phyloP scores from a whole-genome alignment of 2,888 invertebrate species.

The Clepsis dumicolana region DNA sequence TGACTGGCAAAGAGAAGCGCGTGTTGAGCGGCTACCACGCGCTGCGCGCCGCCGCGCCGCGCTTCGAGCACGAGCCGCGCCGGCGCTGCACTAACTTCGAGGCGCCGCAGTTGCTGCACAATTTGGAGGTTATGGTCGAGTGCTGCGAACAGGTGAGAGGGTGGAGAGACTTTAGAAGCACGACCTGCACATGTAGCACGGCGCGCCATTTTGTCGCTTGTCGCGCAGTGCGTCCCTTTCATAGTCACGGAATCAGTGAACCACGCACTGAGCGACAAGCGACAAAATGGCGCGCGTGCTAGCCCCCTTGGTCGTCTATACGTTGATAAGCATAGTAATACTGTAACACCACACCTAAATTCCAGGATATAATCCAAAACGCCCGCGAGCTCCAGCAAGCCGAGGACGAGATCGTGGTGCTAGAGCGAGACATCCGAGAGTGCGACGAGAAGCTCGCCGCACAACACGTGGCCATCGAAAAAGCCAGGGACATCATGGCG shows the following conservation, averaged over 20 bases:
- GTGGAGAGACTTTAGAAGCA: too few species aligned
- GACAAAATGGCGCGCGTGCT: too few species aligned
- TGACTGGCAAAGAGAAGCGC: slow-evolving; percentile 98
- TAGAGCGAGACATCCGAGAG: slow-evolving; percentile 92
- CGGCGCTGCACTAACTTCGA: slow-evolving; percentile 89
- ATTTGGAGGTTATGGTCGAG: slow-evolving; percentile 95
- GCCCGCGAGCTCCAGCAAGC: slow-evolving; percentile 92
- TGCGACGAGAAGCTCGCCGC: slow-evolving; percentile 89
- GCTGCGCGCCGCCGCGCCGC: slow-evolving; percentile 89
- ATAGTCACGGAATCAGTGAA: too few species aligned
- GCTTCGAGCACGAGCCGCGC: slow-evolving; percentile 88
- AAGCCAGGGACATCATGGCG: slow-evolving; percentile 88
- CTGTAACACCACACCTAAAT: too few species aligned
- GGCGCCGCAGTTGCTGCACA: slow-evolving; percentile 96
- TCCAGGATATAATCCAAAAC: slow-evolving; percentile 93
- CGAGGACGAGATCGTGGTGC: slow-evolving; percentile 91
- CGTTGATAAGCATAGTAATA: too few species aligned
- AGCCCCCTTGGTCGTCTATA: too few species aligned
- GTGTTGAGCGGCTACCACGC: slow-evolving; percentile 97
- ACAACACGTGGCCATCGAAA: slow-evolving; percentile 89
- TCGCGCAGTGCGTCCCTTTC: too few species aligned
- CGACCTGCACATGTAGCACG: too few species aligned
- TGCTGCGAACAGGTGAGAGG: slow-evolving; percentile 94
- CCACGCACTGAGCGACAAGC: too few species aligned
- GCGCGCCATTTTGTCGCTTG: too few species aligned